phyloP scores from a whole-genome alignment of 2,888 invertebrate species.

The Orchestes rusci region DNA sequence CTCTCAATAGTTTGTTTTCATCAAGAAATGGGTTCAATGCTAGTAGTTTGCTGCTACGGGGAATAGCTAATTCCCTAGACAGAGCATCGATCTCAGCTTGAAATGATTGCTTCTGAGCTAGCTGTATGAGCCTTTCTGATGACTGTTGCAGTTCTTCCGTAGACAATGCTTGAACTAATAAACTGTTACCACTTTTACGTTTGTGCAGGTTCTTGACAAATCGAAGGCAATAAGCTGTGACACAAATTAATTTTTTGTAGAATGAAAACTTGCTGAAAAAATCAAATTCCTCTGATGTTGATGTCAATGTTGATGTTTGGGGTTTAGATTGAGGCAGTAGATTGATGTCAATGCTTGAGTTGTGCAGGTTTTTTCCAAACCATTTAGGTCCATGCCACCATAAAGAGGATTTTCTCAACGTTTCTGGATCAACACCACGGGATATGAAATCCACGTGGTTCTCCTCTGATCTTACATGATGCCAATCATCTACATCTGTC shows the following conservation, averaged over 20 bases:
- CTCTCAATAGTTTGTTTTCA: background rate
- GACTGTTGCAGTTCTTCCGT: background rate
- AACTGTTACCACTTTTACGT: background rate
- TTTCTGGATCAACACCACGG: background rate
- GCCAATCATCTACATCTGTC: background rate
- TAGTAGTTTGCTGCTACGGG: background rate
- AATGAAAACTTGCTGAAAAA: background rate
- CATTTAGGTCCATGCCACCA: slow-evolving; percentile 2
- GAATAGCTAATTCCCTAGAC: no score
- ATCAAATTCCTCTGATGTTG: background rate
- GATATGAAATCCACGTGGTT: no score
- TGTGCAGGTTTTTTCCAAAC: no score
- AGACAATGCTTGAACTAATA: background rate
- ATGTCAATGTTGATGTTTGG: no score
- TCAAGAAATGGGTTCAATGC: background rate
- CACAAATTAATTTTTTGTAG: background rate
- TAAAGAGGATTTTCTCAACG: background rate
- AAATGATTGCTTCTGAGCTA: slow-evolving; percentile 1
- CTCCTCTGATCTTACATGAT: background rate
- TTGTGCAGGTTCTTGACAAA: background rate
- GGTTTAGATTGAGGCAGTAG: no score
- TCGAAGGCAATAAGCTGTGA: background rate
- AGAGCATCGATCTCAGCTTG: background rate
- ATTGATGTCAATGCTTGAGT: no score
- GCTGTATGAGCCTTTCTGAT: background rate